phyloP scores from a whole-genome alignment of 2,888 invertebrate genomes.

The Microctonus aethiopoides region DNA sequence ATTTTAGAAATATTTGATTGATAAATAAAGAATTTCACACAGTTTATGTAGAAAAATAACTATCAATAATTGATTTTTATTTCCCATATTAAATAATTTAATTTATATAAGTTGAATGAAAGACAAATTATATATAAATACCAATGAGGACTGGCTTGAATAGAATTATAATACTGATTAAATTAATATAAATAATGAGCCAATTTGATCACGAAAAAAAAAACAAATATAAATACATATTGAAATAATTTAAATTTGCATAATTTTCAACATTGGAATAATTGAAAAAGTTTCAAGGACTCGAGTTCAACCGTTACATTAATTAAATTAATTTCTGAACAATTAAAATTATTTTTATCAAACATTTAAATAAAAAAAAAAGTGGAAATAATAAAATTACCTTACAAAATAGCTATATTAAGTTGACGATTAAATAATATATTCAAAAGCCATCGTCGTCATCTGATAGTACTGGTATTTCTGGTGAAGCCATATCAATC shows the following conservation, averaged over 20 bases:
- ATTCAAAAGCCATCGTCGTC: conserved; percentile 12
- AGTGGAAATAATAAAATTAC: background rate
- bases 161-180: background rate
- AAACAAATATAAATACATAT: background rate
- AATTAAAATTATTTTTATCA: background rate
- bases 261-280: background rate
- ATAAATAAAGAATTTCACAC: background rate
- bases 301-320: background rate
- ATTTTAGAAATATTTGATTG: background rate
- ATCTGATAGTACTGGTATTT: conserved; percentile 5
- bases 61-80: background rate
- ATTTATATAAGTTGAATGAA: background rate
- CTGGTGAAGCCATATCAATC: background rate
- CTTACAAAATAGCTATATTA: background rate
- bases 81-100: background rate
- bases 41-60: background rate
- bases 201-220: background rate
- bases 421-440: background rate
- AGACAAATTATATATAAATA: background rate
- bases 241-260: background rate
- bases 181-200: background rate
- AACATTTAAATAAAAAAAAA: background rate
- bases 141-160: background rate
- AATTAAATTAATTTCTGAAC: background rate
- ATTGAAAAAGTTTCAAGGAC: background rate